These are phyloP conservation scores for Anastrepha ludens DNA, from an alignment of 1,140 invertebrate genomes.

Conservation along the genomic window DNA sequence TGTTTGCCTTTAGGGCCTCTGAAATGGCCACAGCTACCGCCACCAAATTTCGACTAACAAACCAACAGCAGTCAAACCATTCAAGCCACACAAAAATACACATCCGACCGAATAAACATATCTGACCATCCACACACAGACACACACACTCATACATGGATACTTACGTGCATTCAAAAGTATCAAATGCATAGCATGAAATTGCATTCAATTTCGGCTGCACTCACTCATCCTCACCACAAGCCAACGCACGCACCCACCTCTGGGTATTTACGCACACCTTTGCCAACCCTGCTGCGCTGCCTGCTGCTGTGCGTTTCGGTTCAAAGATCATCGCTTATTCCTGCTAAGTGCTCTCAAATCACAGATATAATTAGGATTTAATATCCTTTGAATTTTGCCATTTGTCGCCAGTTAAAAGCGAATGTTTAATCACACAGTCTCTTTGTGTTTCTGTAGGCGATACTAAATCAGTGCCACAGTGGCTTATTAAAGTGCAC, in stretches of 20 bases:
- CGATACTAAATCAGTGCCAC: conserved; percentile 4
- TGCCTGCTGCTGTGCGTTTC: background rate
- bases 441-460: background rate
- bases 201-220: background rate
- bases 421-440: conserved; percentile 40
- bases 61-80: conserved; percentile 34
- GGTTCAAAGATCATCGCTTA: conserved; percentile 45
- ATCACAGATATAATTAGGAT: conserved; percentile 47
- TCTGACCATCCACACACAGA: background rate
- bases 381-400: conserved; percentile 53
- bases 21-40: conserved; percentile 3
- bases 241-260: too few relatives aligned
- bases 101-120: background rate
- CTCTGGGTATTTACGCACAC: background rate
- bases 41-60: conserved; percentile 48
- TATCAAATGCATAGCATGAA: conserved; percentile 2
- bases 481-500: background rate
- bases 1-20: conserved; percentile 35
- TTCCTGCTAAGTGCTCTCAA: conserved; percentile 38
- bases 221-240: background rate
- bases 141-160: background rate
- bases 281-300: background rate
- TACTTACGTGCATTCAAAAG: background rate
- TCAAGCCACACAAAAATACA: background rate
- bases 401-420: conserved; percentile 44